A percentile compares a stretch with the other conserved stretches of the same genome.
Evolutionary conservation across 1,140 invertebrate genomes (phyloP).

Genomic region (Diachasmimorpha longicaudata): DNA sequence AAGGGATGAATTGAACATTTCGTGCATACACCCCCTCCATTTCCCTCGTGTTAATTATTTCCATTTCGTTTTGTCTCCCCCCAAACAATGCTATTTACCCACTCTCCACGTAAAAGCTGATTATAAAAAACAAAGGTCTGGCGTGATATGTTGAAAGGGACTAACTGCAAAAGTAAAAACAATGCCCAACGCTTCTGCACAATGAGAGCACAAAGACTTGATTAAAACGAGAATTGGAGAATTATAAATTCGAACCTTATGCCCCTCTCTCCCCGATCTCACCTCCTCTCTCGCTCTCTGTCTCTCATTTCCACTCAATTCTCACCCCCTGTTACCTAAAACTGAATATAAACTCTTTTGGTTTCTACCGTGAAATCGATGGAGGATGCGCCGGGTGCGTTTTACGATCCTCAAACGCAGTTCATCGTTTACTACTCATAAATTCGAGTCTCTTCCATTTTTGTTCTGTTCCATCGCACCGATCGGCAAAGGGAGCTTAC

Average conservation of each 20-base stretch:
- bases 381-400: constrained; percentile 37
- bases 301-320: constrained; percentile 13
- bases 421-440: constrained; percentile 19
- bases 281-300: background rate
- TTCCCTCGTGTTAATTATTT: background rate
- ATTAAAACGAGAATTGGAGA: constrained; percentile 58
- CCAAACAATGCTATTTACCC: constrained; percentile 35
- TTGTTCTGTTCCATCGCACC: background rate
- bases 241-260: constrained; percentile 39
- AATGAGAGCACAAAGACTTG: constrained; percentile 44
- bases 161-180: background rate
- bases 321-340: constrained; percentile 3
- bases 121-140: constrained; percentile 48
- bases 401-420: constrained; percentile 24
- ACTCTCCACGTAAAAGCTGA: constrained; percentile 51
- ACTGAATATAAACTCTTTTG: background rate
- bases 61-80: background rate
- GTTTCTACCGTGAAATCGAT: constrained; percentile 19
- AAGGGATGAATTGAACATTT: background rate
- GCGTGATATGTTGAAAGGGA: constrained; percentile 21
- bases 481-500: background rate
- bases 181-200: constrained; percentile 36
- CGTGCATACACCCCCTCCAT: background rate
- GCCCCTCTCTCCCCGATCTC: background rate
- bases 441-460: constrained; percentile 11